A percentile compares a stretch with the other conserved stretches of the same genome.
These are phyloP conservation scores for Etheostoma nigrum DNA, from an alignment of 2,797 vertebrate genomes.

Conservation along the genomic window DNA sequence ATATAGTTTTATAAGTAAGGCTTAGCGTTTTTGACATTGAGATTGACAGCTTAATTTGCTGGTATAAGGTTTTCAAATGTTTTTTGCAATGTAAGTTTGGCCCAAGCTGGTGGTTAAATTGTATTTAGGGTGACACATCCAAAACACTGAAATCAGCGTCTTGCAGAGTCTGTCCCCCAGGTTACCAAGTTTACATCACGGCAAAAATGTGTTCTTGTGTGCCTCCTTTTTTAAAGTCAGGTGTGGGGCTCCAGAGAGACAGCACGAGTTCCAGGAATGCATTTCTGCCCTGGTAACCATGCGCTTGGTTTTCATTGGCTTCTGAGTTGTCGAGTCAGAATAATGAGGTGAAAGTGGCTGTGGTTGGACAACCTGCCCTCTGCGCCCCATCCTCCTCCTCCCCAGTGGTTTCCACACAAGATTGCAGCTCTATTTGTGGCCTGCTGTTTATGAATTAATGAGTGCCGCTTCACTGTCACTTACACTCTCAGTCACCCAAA, in stretches of 20 bases:
- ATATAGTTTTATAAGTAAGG: slow-evolving; percentile 4
- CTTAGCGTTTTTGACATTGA: not conserved
- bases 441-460: slow-evolving; percentile 80
- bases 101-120: slow-evolving; percentile 13
- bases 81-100: not conserved
- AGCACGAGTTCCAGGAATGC: slow-evolving; percentile 64
- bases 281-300: slow-evolving; percentile 83
- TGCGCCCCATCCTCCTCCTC: slow-evolving; percentile 41
- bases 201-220: slow-evolving; percentile 28
- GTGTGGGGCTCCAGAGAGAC: slow-evolving; percentile 20
- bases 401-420: slow-evolving; percentile 56
- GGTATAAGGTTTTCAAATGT: not conserved
- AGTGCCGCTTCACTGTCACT: slow-evolving; percentile 68
- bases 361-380: slow-evolving; percentile 67
- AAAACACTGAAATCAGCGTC: slow-evolving; percentile 27
- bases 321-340: slow-evolving; percentile 71
- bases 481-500: slow-evolving; percentile 54
- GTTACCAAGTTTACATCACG: slow-evolving; percentile 5
- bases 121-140: slow-evolving; percentile 7
- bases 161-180: slow-evolving; percentile 9
- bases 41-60: not conserved
- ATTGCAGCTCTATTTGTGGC: slow-evolving; percentile 72
- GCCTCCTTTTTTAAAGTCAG: slow-evolving; percentile 21
- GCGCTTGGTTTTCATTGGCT: slow-evolving; percentile 75
- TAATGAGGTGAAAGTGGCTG: slow-evolving; percentile 71